Evolutionary conservation across 2,888 invertebrate species (phyloP), one percentile per base, ranked within the genome.

Genomic region (Oegoconia quadripuncta): DNA sequence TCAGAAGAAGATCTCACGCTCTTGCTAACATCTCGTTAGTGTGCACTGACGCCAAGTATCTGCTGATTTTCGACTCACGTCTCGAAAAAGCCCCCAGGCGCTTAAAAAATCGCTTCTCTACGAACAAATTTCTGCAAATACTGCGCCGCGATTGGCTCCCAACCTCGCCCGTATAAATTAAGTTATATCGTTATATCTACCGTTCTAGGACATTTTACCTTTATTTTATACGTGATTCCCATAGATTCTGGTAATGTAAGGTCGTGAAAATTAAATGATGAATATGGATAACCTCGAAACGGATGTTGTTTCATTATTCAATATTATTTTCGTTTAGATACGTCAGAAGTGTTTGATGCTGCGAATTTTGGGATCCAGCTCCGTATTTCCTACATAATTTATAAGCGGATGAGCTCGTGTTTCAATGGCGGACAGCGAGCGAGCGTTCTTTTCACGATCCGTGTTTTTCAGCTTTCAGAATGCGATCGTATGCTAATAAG

Each of bases 401-500:
- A 76, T 72, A 69, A 71, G 61, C 59, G 65, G 68, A 73, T 73
- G 72, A 73, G 65, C 59, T 73, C 66, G 50, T 63, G 62, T 67
- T 72, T 75, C 67, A 71, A 70, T 67, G 61, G 63, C 55, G 49
- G 61, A 61, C 55, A 48, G 55, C 44, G 50, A 54, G 53, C 50
- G 53, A 56, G 55, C 55, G 55, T 53, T 63, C 65, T 65, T 67
- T 70, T 63, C 56, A 64, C 52, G 50, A 61, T 59, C 56, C 59
- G 54, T 64, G 71, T 71, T 77, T 73, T 74, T 67, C 66, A 65
- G 61, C 65, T 70, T 75, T 71, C 59, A 66, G 55, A 68, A 62
- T 56, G 56, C 62, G 62, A 76, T 74, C 63, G 63, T 70, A 78
- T 75, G 74, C 68, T 77, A 77, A 78, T 77, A 77, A 70, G 73